Evolutionary conservation across 2,113 vertebrate genomes (phyloP).

Genomic region (Sander vitreus): DNA sequence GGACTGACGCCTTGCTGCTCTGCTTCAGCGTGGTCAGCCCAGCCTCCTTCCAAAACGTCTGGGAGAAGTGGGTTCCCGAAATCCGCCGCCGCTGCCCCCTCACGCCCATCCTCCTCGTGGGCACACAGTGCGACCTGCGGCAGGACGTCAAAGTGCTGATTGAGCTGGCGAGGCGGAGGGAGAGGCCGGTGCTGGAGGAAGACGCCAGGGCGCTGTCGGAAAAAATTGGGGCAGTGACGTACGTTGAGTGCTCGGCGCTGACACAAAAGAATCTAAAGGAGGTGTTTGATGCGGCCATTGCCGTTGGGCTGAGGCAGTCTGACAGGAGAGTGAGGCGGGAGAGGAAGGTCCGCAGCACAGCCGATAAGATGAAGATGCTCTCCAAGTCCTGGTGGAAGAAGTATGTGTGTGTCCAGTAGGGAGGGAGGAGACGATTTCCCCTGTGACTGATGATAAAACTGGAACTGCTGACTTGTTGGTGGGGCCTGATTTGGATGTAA

Average conservation of each 20-base stretch:
- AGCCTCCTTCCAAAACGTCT: slow-evolving; percentile 88
- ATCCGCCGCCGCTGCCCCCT: slow-evolving; percentile 85
- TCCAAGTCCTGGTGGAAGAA: slow-evolving; percentile 92
- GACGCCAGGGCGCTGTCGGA: slow-evolving; percentile 83
- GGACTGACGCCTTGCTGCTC: slow-evolving; percentile 86
- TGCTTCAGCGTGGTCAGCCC: slow-evolving; percentile 92
- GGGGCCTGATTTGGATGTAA: slow-evolving; percentile 40
- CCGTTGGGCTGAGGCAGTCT: slow-evolving; percentile 81
- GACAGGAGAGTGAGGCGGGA: slow-evolving; percentile 80
- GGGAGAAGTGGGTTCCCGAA: slow-evolving; percentile 88
- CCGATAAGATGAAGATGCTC: slow-evolving; percentile 89
- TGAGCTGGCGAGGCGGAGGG: slow-evolving; percentile 82
- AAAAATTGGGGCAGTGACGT: slow-evolving; percentile 84
- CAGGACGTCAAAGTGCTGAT: slow-evolving; percentile 88
- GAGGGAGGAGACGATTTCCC: neutral
- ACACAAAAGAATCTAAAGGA: slow-evolving; percentile 91
- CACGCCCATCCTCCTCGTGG: slow-evolving; percentile 85
- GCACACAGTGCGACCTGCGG: slow-evolving; percentile 89
- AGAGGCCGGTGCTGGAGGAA: slow-evolving; percentile 81
- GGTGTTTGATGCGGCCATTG: slow-evolving; percentile 89
- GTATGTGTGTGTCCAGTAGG: slow-evolving; percentile 86
- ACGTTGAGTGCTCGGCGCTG: slow-evolving; percentile 89
- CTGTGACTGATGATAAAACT: slow-evolving; percentile 44
- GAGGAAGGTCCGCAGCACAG: slow-evolving; percentile 84
- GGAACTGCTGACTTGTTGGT: slow-evolving; percentile 48